These are phyloP conservation scores for Danio rerio DNA, from an alignment of 2,113 vertebrate species.

Conservation along the genomic window GRCz12tu NC_133189.1:37591501-37592000, in stretches of 20 bases:
- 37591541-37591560: too few species aligned
- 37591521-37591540: too few species aligned
- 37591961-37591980: not conserved
- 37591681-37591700: not conserved
- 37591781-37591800: not conserved
- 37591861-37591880: conserved; percentile 31
- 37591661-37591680: not conserved
- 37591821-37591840: conserved; percentile 70
- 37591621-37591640: not conserved
- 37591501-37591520: too few species aligned
- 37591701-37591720: not conserved
- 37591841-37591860: conserved; percentile 57
- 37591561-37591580: too few species aligned
- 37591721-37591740: not conserved
- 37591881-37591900: conserved; percentile 65
- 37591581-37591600: too few species aligned
- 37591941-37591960: not conserved
- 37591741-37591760: not conserved
- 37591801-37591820: conserved; percentile 16
- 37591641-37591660: not conserved
- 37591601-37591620: too few species aligned
- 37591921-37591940: not conserved
- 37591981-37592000: not conserved
- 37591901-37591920: conserved; percentile 33
- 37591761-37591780: not conserved